Evolutionary conservation across 2,888 invertebrate genomes (phyloP).

Genomic region (Drosophila gaucha): DNA sequence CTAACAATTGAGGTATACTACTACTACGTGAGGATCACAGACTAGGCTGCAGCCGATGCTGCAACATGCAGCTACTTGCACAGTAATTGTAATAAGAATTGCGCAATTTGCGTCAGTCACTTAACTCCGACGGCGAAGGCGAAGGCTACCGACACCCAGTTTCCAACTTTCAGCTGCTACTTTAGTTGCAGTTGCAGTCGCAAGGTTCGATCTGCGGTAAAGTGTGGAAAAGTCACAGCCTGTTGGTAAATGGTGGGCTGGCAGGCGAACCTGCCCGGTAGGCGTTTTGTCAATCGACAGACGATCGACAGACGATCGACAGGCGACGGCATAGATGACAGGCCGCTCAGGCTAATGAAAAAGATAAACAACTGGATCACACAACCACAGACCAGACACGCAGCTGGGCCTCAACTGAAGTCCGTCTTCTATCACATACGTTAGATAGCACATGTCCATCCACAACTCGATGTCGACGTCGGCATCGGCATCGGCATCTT

Average conservation of each 20-base stretch:
- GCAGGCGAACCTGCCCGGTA: conserved; percentile 38
- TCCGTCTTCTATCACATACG: conserved; percentile 34
- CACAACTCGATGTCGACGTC: conserved; percentile 24
- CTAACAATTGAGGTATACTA: conserved; percentile 12
- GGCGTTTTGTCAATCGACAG: conserved; percentile 63
- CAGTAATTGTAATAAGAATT: conserved; percentile 76
- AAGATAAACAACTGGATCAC: conserved; percentile 77
- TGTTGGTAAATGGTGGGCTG: conserved; percentile 50
- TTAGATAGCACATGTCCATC: conserved; percentile 62
- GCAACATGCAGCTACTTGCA: conserved; percentile 50
- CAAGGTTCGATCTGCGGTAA: conserved; percentile 57
- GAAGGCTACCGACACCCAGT: conserved; percentile 26
- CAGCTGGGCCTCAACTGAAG: conserved; percentile 21
- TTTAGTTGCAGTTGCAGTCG: conserved; percentile 14
- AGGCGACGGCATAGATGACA: conserved; percentile 75
- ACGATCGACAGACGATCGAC: conserved; percentile 67
- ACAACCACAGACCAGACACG: conserved; percentile 37
- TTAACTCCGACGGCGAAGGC: conserved; percentile 45
- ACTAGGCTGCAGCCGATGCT: conserved; percentile 14
- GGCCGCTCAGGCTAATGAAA: conserved; percentile 75
- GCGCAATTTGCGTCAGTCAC: conserved; percentile 77
- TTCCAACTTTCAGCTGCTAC: neutral
- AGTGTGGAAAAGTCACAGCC: conserved; percentile 73
- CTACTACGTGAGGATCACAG: conserved; percentile 23
- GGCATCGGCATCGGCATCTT: conserved; percentile 45